A percentile compares a stretch with the other conserved stretches of the same genome.
Conservation (phyloP, 2,888 invertebrate species). For the Osedax frankpressi region DNA sequence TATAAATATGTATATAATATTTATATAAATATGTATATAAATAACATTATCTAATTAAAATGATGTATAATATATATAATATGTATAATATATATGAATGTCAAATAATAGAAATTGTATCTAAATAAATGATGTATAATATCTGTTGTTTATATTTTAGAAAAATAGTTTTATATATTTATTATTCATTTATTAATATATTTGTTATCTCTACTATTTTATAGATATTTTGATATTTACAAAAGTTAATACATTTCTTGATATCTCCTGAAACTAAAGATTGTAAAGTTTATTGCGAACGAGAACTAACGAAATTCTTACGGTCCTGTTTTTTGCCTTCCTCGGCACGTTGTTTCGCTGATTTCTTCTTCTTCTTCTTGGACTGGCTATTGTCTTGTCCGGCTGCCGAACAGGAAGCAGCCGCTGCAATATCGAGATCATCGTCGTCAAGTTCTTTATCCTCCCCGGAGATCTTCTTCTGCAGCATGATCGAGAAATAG, state of each 20-base stretch:
- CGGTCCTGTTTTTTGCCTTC: constrained; percentile 32
- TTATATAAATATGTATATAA: not conserved
- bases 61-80: not conserved
- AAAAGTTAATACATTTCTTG: too few relatives aligned
- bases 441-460: constrained; percentile 42
- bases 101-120: not conserved
- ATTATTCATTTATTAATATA: too few relatives aligned
- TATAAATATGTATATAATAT: too few relatives aligned
- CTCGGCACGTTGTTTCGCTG: constrained; percentile 27
- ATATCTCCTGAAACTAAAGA: too few relatives aligned
- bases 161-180: too few relatives aligned
- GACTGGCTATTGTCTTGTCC: too few relatives aligned
- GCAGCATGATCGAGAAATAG: constrained; percentile 83
- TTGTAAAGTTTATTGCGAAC: too few relatives aligned
- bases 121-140: not conserved
- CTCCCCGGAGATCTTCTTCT: constrained; percentile 69
- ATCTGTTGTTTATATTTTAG: too few relatives aligned
- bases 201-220: too few relatives aligned
- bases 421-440: constrained; percentile 31
- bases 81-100: not conserved
- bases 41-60: not conserved
- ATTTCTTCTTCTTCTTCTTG: constrained; percentile 30
- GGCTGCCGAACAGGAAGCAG: too few relatives aligned
- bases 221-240: too few relatives aligned
- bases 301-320: not conserved